Base-by-base conservation (phyloP, 1,140 invertebrate species). In the Nasonia vitripennis region DNA sequence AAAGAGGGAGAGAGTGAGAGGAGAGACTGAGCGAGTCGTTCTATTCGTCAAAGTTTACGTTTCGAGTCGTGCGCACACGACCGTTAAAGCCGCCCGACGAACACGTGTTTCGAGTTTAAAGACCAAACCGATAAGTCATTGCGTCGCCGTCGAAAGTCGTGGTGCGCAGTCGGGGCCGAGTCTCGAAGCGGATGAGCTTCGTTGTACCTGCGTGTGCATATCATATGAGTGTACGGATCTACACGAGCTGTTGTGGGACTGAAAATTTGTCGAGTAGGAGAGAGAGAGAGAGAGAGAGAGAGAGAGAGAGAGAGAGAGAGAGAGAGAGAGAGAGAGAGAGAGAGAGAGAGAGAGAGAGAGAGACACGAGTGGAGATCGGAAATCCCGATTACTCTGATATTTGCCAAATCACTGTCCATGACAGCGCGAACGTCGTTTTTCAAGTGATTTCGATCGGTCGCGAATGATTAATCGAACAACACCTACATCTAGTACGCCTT, bases 51-150 rank as follows among this genome's bases (percentile, higher is more conserved):
- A 77, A 34, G 45, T 82, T 48, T 74, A 74, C 48, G 79, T 31
- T 48, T 73, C 17, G 45, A 82, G 48, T 31, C 12, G 80, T 45
- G 68, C 37, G 27, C 45, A 34, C 3, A 34, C 10, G 68, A 31
- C 14, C 81, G 70, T 77, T 83, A 82, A 82, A 82, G 80, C 5
- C 55, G 11, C 9, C 27, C 68, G 27, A 17, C 67, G 48, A 83
- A 83, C 85, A 78, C 85, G 85, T 86, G 85, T 86, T 83, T 86
- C 34, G 85, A 75, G 62, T 82, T 78, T 86, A 83, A 83, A 86
- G 75, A 70, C 81, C 51, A 31, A 80, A 74, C 37, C 83, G 82
- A 81, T 78, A 87, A 84, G 81, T 84, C 78, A 77, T 55, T 79
- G 83, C 78, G 77, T 70, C 20, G 68, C 31, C 11, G 34, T 41